Conservation (phyloP, 2,113 vertebrate species). For the Sylvilagus bachmani region DNA sequence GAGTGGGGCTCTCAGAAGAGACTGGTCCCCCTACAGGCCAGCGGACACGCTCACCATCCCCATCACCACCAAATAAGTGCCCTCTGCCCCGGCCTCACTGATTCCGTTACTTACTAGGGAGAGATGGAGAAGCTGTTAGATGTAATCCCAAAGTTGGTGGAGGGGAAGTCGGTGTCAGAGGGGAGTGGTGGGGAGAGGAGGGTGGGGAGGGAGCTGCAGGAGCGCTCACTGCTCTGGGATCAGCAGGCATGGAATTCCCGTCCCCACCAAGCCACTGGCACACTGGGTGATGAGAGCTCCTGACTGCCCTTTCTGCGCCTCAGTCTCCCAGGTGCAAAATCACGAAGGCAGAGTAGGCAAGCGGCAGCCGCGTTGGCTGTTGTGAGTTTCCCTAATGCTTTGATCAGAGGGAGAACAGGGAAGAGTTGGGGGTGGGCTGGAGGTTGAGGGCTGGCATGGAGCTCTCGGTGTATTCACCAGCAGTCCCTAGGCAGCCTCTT, state of each 20-base stretch:
- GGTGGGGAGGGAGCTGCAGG: not conserved
- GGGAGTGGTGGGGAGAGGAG: not conserved
- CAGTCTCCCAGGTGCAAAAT: constrained; percentile 51
- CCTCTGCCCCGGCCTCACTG: not conserved
- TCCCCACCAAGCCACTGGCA: not conserved
- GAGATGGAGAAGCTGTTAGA: not conserved
- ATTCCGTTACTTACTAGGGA: not conserved
- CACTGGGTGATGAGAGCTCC: not conserved
- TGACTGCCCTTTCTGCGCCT: constrained; percentile 56
- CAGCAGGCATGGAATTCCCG: not conserved
- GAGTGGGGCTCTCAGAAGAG: not conserved
- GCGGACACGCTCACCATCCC: not conserved
- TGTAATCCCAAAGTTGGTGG: not conserved
- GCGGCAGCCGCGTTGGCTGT: constrained; percentile 37
- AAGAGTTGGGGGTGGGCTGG: constrained; percentile 43
- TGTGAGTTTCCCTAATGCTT: constrained; percentile 61
- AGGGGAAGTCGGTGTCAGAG: not conserved
- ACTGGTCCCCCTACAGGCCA: not conserved
- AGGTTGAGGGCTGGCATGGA: not conserved
- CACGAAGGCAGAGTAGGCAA: not conserved
- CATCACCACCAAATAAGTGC: not conserved
- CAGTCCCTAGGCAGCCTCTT: constrained; percentile 67
- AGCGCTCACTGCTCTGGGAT: not conserved
- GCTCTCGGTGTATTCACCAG: not conserved
- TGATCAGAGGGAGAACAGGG: constrained; percentile 47